Conservation (phyloP, 2,113 vertebrate genomes). For the Euleptes europaea region DNA sequence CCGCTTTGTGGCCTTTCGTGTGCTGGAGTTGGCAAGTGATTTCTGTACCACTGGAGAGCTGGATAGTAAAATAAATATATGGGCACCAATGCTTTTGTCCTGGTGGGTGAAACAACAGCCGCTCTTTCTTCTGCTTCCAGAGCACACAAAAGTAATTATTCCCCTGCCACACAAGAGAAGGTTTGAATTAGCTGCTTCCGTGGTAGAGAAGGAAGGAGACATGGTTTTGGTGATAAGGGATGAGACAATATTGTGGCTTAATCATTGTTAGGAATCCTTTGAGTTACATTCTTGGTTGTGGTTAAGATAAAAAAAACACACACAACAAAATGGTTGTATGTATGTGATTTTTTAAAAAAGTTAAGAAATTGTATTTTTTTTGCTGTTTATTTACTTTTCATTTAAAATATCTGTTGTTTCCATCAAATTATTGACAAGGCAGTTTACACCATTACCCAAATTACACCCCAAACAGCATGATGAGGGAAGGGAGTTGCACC, state of each 20-base stretch:
- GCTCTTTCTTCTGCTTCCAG: slow-evolving; percentile 36
- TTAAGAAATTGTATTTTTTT: too few species aligned
- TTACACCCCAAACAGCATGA: too few species aligned
- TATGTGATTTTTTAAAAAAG: too few species aligned
- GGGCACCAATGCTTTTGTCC: neutral
- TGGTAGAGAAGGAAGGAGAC: neutral
- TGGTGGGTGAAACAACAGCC: slow-evolving; percentile 2
- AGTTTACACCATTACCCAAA: too few species aligned
- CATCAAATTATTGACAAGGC: too few species aligned
- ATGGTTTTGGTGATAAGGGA: slow-evolving; percentile 3
- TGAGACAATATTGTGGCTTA: neutral
- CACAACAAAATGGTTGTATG: too few species aligned
- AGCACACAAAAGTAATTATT: slow-evolving; percentile 21
- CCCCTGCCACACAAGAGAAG: neutral
- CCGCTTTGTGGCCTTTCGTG: slow-evolving; percentile 25
- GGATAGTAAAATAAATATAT: slow-evolving; percentile 17
- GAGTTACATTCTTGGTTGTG: slow-evolving; percentile 1
- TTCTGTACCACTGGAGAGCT: neutral
- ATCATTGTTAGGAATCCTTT: neutral
- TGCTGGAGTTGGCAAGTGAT: slow-evolving; percentile 1
- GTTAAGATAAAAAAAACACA: neutral
- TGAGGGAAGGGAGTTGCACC: too few species aligned
- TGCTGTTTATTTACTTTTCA: too few species aligned
- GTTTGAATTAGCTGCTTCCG: slow-evolving; percentile 17
- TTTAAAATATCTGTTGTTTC: too few species aligned